phyloP scores from a whole-genome alignment of 2,797 vertebrate genomes.

The Nasua narica region DNA sequence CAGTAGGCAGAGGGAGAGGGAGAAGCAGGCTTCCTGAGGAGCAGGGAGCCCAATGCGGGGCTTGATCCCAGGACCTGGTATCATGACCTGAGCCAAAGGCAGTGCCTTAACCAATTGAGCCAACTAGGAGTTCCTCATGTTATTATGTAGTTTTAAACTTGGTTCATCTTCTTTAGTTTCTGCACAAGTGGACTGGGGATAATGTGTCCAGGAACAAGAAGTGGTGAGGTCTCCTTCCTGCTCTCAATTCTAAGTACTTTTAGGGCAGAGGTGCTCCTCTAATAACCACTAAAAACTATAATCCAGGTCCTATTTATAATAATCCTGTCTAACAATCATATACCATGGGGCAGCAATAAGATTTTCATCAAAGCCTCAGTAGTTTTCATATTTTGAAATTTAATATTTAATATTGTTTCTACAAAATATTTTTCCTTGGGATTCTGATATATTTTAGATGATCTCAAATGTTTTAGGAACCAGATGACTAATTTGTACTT shows the following conservation, averaged over 20 bases:
- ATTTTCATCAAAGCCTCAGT: not conserved
- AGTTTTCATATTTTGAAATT: not conserved
- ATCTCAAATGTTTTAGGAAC: slow-evolving; percentile 64
- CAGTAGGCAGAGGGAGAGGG: too few relatives aligned
- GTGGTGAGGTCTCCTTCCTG: not conserved
- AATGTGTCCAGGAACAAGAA: not conserved
- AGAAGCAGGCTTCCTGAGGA: too few relatives aligned
- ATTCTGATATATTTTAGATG: slow-evolving; percentile 48
- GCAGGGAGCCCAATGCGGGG: too few relatives aligned
- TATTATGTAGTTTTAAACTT: not conserved
- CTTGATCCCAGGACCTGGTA: too few relatives aligned
- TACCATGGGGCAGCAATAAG: not conserved
- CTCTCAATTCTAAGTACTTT: not conserved
- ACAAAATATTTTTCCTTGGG: not conserved
- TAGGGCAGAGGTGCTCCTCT: not conserved
- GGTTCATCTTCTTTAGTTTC: not conserved
- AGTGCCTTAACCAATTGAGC: too few relatives aligned
- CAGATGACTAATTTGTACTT: slow-evolving; percentile 76
- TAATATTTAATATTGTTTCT: not conserved
- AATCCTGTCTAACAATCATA: not conserved
- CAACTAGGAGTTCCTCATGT: not conserved
- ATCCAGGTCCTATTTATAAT: not conserved
- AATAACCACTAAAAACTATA: not conserved
- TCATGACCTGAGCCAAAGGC: too few relatives aligned
- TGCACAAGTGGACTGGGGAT: not conserved